Conservation (phyloP, 2,113 vertebrate species). For the Paralichthys olivaceus region DNA sequence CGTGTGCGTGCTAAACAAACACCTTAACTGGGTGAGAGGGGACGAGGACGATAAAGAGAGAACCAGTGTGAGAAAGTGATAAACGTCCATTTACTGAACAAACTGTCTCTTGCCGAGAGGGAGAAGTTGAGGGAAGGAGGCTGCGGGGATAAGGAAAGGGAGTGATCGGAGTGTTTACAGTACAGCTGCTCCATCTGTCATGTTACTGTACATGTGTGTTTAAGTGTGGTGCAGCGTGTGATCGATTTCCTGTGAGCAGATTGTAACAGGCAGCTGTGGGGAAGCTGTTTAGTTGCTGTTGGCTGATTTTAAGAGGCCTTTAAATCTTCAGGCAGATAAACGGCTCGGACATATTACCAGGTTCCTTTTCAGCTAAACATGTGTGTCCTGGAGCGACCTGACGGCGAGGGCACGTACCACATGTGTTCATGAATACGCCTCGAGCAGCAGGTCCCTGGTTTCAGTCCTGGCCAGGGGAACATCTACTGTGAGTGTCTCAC, state of each 20-base stretch:
- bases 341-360: too few species aligned
- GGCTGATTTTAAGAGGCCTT: conserved; percentile 23
- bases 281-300: too few species aligned
- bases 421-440: too few species aligned
- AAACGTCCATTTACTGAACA: neutral
- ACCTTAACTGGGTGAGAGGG: conserved; percentile 53
- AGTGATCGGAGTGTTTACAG: conserved; percentile 36
- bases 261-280: too few species aligned
- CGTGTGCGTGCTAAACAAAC: conserved; percentile 54
- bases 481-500: too few species aligned
- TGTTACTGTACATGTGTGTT: conserved; percentile 13
- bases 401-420: too few species aligned
- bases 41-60: conserved; percentile 20
- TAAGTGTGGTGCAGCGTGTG: neutral
- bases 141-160: conserved; percentile 16
- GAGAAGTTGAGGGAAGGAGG: conserved; percentile 13
- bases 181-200: conserved; percentile 25
- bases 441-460: too few species aligned
- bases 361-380: too few species aligned
- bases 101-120: neutral
- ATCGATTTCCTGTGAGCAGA: neutral
- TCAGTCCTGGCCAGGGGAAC: too few species aligned
- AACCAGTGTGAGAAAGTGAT: conserved; percentile 11
- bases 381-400: too few species aligned
- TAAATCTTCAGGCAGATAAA: conserved; percentile 10